phyloP scores from a whole-genome alignment of 2,113 vertebrate species.

The Anolis carolinensis region DNA sequence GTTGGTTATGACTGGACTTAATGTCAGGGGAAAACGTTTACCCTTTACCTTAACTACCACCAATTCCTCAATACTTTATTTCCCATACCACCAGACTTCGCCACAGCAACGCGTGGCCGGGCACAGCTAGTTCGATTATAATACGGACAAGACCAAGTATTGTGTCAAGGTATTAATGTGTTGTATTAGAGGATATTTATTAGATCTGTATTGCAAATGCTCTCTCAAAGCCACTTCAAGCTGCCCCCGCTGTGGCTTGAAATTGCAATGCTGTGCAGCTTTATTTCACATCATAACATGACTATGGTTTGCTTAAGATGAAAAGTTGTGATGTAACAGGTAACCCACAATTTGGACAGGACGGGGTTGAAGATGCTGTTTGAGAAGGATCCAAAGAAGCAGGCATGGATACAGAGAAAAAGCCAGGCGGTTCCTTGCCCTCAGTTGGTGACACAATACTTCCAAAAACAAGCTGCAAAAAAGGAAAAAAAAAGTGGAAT shows the following conservation, averaged over 20 bases:
- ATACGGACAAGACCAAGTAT: background rate
- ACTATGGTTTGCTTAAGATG: background rate
- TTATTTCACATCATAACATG: background rate
- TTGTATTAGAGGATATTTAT: no score
- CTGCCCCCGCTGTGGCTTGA: background rate
- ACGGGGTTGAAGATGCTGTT: fast-evolving
- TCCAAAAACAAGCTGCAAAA: slow-evolving; percentile 83
- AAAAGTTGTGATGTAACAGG: background rate
- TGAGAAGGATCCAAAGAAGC: no score
- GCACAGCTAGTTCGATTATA: no score
- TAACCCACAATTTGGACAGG: fast-evolving
- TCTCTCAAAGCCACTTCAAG: background rate
- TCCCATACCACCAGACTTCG: no score
- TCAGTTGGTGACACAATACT: slow-evolving; percentile 84
- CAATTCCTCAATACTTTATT: no score
- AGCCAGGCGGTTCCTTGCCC: background rate
- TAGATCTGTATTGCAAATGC: background rate
- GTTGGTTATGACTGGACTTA: no score
- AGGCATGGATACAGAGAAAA: fast-evolving
- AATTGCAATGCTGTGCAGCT: background rate
- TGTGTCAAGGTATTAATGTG: no score
- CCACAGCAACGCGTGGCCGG: no score
- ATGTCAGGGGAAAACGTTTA: no score
- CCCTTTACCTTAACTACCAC: no score
- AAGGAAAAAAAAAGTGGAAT: background rate